Evolutionary conservation across 2,888 invertebrate genomes (phyloP), one percentile per base, ranked within the genome.

Genomic region (Epirrhoe alternata): DNA sequence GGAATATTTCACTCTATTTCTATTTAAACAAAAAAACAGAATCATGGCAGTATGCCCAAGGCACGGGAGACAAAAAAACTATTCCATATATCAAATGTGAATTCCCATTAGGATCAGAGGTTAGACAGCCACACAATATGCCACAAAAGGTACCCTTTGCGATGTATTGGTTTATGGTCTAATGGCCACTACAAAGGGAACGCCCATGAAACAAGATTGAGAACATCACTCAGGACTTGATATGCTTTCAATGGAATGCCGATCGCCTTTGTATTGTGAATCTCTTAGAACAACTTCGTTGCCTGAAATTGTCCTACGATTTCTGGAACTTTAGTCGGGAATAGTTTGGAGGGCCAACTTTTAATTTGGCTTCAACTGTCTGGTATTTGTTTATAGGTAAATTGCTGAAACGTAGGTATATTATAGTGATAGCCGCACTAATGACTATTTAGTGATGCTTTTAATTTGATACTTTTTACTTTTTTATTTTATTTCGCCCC

Each of bases 171-270:
- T 66, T 58, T 62, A 65, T 55, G 65, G 68, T 62, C 64, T 68
- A 68, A 72, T 67, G 68, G 68, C 42, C 35, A 33, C 59, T 54
- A 68, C 71, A 72, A 72, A 72, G 68, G 64, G 64, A 72, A 60
- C 17, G 55, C 64, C 68, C 65, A 60, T 64, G 64, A 64, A 52
- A 58, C 55, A 67, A 69, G 66, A 66, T 71, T 69, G 69, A 64
- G 69, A 69, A 67, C 52, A 65, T 67, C 66, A 61, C 67, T 64
- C 54, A 47, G 53, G 38, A 16, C 52, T 56, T 61, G 57, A 65
- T 65, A 63, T 64, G 58, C 61, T 61, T 61, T 65, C 69, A 71
- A 71, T 71, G 59, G 69, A 33, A 66, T 61, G 62, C 50, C 66
- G 61, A 71, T 69, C 45, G 62, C 61, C 63, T 63, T 71, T 62